Evolutionary conservation across 1,140 invertebrate genomes (phyloP).

Genomic region (Platyscapa corneri): DNA sequence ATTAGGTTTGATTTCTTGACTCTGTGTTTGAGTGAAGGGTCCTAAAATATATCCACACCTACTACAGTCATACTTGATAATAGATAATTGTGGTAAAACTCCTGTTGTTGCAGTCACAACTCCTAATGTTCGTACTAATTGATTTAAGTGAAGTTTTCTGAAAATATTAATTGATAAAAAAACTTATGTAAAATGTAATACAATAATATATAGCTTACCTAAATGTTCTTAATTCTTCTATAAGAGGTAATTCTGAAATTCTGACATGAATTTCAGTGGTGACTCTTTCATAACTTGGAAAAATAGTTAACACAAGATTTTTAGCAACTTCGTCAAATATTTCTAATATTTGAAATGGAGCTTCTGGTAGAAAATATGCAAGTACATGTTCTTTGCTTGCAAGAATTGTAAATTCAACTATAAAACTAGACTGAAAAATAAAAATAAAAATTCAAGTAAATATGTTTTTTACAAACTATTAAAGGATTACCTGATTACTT

Average conservation of each 20-base stretch:
- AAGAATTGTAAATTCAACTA: constrained; percentile 94
- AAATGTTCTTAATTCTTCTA: constrained; percentile 96
- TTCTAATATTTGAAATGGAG: constrained; percentile 95
- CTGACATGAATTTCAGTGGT: constrained; percentile 94
- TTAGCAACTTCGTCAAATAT: constrained; percentile 97
- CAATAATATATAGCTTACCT: constrained; percentile 74
- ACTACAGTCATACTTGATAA: constrained; percentile 98
- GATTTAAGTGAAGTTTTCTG: constrained; percentile 97
- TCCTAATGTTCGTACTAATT: constrained; percentile 92
- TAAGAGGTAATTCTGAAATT: constrained; percentile 94
- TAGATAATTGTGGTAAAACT: constrained; percentile 94
- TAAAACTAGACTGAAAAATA: constrained; percentile 84
- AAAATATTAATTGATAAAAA: constrained; percentile 52
- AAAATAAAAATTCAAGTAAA: constrained; percentile 37
- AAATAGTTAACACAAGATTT: constrained; percentile 95
- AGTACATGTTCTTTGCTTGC: constrained; percentile 93
- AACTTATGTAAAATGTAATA: background rate
- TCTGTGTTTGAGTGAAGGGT: constrained; percentile 95
- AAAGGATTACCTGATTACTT: constrained; percentile 79
- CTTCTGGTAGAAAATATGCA: constrained; percentile 97
- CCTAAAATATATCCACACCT: constrained; percentile 96
- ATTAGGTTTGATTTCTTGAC: constrained; percentile 94
- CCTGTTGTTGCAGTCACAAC: constrained; percentile 97
- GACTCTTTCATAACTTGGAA: constrained; percentile 96
- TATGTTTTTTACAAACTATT: background rate